Base-by-base conservation (phyloP, 1,140 invertebrate species). In the Muscidifurax raptorellus region DNA sequence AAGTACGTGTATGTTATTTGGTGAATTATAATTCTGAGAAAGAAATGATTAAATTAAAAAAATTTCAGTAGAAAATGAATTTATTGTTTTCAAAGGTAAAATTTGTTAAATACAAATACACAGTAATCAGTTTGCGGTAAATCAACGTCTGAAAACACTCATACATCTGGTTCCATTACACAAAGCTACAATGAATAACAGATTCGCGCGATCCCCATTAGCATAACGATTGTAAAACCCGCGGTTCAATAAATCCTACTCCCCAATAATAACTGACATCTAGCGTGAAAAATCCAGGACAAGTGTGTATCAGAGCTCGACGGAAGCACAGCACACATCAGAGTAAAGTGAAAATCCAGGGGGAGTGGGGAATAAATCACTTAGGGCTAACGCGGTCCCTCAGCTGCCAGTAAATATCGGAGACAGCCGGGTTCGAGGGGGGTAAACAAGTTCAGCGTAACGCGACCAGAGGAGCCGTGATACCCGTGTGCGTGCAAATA, bases 331-430 rank as follows among this genome's bases (percentile, higher is more conserved):
- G 15, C 0, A 32, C 76, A 66, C 6, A n/a, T n/a, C n/a, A 44
- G 44, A 5, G n/a, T 28, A 6, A n/a, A 79, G 79, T 71, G 79
- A 67, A 80, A 80, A 80, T 69, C 36, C 28, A 28, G 13, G 66
- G 79, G 79, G 79, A 22, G 13, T 18, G 40, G 71, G n/a, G n/a
- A n/a, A 81, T 81, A 81, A 81, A 81, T 81, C 79, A 81, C 32
- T 81, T 52, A 44, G 52, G 27, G 66, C 12, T 13, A 69, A 12
- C 66, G n/a, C n/a, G n/a, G n/a, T n/a, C 72, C 36, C 28, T 36
- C 18, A 32, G 7, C 12, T 69, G 5, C n/a, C n/a, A n/a, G n/a
- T n/a, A n/a, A n/a, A n/a, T 18, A 12, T 69, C 67, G 27, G 36
- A 66, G 28, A 15, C 12, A n/a, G 28, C 13, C 12, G 52, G 27